Evolutionary conservation across 2,113 vertebrate genomes (phyloP).

Genomic region (Fulica atra): DNA sequence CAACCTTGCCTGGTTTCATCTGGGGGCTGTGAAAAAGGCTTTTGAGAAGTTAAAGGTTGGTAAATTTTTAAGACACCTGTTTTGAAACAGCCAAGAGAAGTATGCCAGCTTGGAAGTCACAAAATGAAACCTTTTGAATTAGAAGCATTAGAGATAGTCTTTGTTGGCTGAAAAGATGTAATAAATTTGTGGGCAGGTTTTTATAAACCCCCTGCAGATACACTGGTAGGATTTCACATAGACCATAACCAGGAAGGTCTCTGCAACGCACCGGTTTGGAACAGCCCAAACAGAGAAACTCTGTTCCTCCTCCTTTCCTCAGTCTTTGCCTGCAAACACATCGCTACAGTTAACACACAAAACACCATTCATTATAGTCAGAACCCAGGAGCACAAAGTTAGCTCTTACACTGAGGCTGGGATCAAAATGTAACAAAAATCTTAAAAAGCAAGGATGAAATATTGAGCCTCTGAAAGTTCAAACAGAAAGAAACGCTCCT

Average conservation of each 20-base stretch:
- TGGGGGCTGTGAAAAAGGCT: neutral
- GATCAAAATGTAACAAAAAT: neutral
- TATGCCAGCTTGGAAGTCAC: neutral
- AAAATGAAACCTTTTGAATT: neutral
- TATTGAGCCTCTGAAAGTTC: neutral
- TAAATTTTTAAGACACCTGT: neutral
- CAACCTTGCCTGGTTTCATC: neutral
- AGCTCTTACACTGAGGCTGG: neutral
- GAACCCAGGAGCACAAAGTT: neutral
- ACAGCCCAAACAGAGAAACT: slow-evolving; percentile 3
- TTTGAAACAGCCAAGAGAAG: neutral
- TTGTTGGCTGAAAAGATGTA: neutral
- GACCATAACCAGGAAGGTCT: neutral
- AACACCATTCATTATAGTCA: neutral
- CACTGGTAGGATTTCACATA: neutral
- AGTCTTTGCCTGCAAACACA: neutral
- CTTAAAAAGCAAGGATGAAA: neutral
- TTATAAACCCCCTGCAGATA: neutral
- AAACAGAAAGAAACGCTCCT: neutral
- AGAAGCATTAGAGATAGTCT: neutral
- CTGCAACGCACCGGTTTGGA: neutral
- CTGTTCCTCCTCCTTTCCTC: neutral
- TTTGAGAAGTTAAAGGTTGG: neutral
- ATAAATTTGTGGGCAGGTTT: neutral
- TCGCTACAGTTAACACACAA: neutral